phyloP scores from a whole-genome alignment of 2,797 vertebrate genomes.

The Lagorchestes hirsutus region DNA sequence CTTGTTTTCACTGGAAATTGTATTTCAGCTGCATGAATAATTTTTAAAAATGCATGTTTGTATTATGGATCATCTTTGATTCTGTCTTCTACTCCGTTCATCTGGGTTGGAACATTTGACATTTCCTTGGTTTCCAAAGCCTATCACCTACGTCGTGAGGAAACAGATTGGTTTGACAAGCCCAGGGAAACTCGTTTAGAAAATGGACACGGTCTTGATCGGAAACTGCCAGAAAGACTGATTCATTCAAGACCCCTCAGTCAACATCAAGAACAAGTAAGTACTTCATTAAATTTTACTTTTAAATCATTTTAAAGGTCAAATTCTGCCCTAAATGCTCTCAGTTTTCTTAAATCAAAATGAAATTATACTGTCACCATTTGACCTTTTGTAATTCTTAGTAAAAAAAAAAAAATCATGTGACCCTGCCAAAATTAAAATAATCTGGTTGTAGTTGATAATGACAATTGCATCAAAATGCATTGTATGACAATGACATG shows the following conservation, averaged over 20 bases:
- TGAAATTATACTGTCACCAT: conserved; percentile 2
- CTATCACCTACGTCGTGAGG: conserved; percentile 97
- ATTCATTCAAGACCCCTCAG: conserved; percentile 86
- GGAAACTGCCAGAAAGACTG: conserved; percentile 91
- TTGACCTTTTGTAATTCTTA: background rate
- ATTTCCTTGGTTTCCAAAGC: conserved; percentile 93
- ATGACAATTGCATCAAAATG: background rate
- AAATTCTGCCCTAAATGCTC: background rate
- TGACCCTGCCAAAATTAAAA: background rate
- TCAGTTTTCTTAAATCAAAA: conserved; percentile 2
- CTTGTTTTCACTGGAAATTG: conserved; percentile 62
- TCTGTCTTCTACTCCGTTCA: conserved; percentile 74
- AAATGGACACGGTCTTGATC: conserved; percentile 90
- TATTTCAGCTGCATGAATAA: conserved; percentile 84
- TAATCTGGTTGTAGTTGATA: background rate
- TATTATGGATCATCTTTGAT: conserved; percentile 77
- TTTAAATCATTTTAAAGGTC: background rate
- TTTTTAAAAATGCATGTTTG: conserved; percentile 82
- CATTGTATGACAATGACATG: background rate
- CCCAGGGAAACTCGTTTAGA: conserved; percentile 94
- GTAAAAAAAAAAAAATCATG: background rate
- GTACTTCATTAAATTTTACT: conserved; percentile 47
- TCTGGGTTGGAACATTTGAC: conserved; percentile 83
- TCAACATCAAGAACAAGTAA: conserved; percentile 90
- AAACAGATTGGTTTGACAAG: conserved; percentile 99